Evolutionary conservation across 2,113 vertebrate genomes (phyloP).

Genomic region (Sialia sialis): DNA sequence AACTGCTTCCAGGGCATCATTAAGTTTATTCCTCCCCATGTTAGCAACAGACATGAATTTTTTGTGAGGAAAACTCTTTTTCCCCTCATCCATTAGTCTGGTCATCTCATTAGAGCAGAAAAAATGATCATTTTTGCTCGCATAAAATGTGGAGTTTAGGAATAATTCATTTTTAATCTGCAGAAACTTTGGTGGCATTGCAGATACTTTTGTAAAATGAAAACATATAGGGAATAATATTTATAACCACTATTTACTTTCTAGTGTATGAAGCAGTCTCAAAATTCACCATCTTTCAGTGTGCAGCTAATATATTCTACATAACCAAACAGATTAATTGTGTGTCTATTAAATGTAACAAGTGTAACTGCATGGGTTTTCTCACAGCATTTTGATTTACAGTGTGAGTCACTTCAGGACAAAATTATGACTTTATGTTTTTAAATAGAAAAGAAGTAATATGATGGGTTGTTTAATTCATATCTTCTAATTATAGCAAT

Average conservation of each 20-base stretch:
- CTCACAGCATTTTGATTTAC: conserved; percentile 9
- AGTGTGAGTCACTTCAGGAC: background rate
- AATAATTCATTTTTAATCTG: background rate
- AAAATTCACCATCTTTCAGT: background rate
- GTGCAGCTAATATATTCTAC: background rate
- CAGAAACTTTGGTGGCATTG: background rate
- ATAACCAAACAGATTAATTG: background rate
- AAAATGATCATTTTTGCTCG: background rate
- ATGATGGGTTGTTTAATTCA: background rate
- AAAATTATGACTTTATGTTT: background rate
- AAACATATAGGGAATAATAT: background rate
- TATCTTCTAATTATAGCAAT: background rate
- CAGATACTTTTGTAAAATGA: background rate
- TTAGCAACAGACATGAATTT: background rate
- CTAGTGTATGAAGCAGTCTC: background rate
- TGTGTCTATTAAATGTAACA: background rate
- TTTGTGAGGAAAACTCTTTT: background rate
- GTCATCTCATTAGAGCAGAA: background rate
- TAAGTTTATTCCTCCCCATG: background rate
- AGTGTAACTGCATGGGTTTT: background rate
- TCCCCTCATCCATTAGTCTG: background rate
- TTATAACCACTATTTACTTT: background rate
- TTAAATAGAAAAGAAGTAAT: background rate
- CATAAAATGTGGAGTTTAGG: background rate
- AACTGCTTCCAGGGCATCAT: background rate